phyloP scores from a whole-genome alignment of 2,888 invertebrate species.

The Stictocephala bisonia region DNA sequence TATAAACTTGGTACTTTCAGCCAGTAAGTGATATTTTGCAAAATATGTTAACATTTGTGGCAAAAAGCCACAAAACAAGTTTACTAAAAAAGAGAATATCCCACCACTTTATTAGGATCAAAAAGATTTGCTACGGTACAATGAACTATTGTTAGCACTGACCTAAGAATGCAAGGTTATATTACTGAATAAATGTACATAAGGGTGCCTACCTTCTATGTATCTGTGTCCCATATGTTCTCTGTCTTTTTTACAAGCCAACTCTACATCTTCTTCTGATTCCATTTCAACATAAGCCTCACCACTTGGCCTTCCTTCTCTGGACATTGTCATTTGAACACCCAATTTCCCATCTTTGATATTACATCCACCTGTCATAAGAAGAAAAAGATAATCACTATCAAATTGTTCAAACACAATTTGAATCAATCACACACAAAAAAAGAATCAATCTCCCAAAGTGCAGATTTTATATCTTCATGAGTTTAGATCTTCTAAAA shows the following conservation, averaged over 20 bases:
- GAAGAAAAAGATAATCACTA: slow-evolving; percentile 55
- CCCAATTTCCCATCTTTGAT: slow-evolving; percentile 75
- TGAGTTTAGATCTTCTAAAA: too few relatives aligned
- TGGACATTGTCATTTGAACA: slow-evolving; percentile 84
- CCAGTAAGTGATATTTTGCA: too few relatives aligned
- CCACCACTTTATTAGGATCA: too few relatives aligned
- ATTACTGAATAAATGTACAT: background rate
- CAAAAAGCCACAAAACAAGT: too few relatives aligned
- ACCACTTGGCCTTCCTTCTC: slow-evolving; percentile 89
- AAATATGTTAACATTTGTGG: too few relatives aligned
- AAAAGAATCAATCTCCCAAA: too few relatives aligned
- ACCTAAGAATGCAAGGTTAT: background rate
- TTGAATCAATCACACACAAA: too few relatives aligned
- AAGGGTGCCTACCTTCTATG: slow-evolving; percentile 76
- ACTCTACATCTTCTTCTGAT: slow-evolving; percentile 79
- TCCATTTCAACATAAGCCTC: slow-evolving; percentile 91
- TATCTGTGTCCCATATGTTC: slow-evolving; percentile 93
- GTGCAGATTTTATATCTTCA: too few relatives aligned
- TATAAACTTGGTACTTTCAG: too few relatives aligned
- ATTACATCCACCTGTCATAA: slow-evolving; percentile 66
- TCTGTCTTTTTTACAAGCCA: slow-evolving; percentile 83
- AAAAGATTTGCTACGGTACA: too few relatives aligned
- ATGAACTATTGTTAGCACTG: too few relatives aligned
- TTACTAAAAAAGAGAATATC: too few relatives aligned
- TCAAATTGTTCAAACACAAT: background rate